phyloP scores from a whole-genome alignment of 2,888 invertebrate genomes.

The Drosophila subsilvestris region DNA sequence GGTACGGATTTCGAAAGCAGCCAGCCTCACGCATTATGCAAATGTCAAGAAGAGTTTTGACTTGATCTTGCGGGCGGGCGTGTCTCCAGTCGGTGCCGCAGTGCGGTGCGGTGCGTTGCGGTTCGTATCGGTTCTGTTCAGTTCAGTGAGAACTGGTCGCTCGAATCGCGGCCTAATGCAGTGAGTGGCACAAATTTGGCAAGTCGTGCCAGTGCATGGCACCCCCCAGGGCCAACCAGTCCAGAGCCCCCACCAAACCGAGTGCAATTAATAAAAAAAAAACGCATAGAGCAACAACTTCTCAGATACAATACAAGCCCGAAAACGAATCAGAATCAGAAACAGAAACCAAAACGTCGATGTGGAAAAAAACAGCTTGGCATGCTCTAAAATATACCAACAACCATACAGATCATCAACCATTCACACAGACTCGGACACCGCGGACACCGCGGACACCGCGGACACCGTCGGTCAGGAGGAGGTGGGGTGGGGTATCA shows the following conservation, averaged over 20 bases:
- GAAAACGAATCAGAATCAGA: conserved; percentile 20
- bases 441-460: conserved; percentile 4
- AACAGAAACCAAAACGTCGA: conserved; percentile 43
- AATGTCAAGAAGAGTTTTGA: conserved; percentile 48
- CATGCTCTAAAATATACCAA: conserved; percentile 48
- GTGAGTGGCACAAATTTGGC: conserved; percentile 59
- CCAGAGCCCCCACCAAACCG: conserved; percentile 65
- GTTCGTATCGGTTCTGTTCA: not conserved
- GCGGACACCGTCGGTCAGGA: not conserved
- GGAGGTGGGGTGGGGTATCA: conserved; percentile 21
- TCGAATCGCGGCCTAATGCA: conserved; percentile 52
- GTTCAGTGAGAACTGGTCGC: conserved; percentile 29
- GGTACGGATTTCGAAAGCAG: not conserved
- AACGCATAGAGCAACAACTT: conserved; percentile 58
- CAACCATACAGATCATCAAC: conserved; percentile 37
- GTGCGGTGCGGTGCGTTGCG: conserved; percentile 35
- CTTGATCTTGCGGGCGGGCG: conserved; percentile 45
- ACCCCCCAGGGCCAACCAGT: conserved; percentile 72
- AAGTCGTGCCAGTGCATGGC: conserved; percentile 51
- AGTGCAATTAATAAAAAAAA: conserved; percentile 69
- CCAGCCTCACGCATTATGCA: conserved; percentile 48
- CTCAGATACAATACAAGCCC: conserved; percentile 34
- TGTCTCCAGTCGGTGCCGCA: conserved; percentile 17
- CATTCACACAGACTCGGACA: conserved; percentile 33
- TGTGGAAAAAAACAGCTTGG: conserved; percentile 74